Conservation (phyloP, 2,113 vertebrate genomes). For the Cynoglossus semilaevis region DNA sequence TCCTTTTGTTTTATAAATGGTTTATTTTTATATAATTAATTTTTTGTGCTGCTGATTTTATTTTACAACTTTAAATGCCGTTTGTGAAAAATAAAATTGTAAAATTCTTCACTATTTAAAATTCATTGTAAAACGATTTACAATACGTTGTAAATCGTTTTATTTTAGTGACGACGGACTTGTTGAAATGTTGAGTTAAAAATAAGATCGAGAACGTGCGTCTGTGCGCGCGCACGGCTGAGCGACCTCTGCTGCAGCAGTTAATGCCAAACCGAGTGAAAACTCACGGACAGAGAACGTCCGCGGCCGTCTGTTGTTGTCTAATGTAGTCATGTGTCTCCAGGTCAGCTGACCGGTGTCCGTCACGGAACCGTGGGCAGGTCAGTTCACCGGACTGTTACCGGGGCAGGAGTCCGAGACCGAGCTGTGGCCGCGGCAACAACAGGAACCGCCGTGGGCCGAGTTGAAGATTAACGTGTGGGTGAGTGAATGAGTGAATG, state of each 20-base stretch:
- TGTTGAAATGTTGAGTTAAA: no score
- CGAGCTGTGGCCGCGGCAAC: slow-evolving; percentile 8
- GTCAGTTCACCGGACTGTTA: slow-evolving; percentile 49
- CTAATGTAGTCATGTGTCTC: slow-evolving; percentile 40
- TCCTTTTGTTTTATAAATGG: no score
- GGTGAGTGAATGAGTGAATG: not conserved
- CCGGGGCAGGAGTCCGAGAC: slow-evolving; percentile 16
- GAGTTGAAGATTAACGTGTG: slow-evolving; percentile 60
- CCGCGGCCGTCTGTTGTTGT: not conserved
- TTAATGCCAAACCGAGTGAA: slow-evolving; percentile 58
- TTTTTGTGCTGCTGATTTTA: no score
- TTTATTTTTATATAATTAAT: no score
- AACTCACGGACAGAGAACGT: slow-evolving; percentile 17
- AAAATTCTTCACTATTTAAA: no score
- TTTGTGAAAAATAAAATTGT: no score
- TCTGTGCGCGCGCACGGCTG: not conserved
- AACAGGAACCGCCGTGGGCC: slow-evolving; percentile 17
- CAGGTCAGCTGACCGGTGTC: slow-evolving; percentile 12
- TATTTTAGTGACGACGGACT: no score
- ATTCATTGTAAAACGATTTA: no score
- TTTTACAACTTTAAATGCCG: no score
- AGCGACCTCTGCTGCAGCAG: slow-evolving; percentile 13
- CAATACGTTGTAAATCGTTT: no score
- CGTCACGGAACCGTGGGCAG: slow-evolving; percentile 49
- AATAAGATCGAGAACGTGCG: rapidly evolving